Base-by-base conservation (phyloP, 2,888 invertebrate genomes). In the Spilosoma lubricipeda region DNA sequence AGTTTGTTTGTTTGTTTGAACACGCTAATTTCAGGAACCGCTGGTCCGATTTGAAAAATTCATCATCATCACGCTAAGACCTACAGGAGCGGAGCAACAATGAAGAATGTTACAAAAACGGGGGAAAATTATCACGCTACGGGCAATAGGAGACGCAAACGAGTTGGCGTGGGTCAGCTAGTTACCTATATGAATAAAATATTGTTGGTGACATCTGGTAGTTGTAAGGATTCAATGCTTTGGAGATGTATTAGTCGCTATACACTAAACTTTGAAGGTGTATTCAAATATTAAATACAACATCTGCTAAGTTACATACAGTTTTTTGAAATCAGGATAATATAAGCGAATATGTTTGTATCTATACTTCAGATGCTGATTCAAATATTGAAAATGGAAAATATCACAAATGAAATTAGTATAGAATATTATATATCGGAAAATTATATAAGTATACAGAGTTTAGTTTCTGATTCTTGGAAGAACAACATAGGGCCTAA, bases 171-270 rank as follows among this genome's bases (percentile, higher is more conserved):
- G n/a, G n/a, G n/a, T n/a, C n/a, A n/a, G n/a, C n/a, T n/a, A n/a
- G n/a, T n/a, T n/a, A n/a, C n/a, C n/a, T n/a, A n/a, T n/a, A n/a
- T n/a, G n/a, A n/a, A n/a, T 56, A n/a, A 52, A 23, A 23, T 56
- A 56, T 9, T 76, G 93, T 94, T 90, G 77, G 30, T 33, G 64
- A 81, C 75, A 86, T 76, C 92, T 93, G 89, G 20, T 78, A 87
- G 84, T 91, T 90, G 81, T 91, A 88, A 73, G 94, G 93, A 88
- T 94, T 94, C 94, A 77, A 83, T 79, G 87, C 87, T 89, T 88
- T 88, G 89, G 89, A 90, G 86, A 89, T 90, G 89, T 90, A 88
- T 89, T 81, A 77, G 76, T 80, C 77, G 77, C 87, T 86, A 89
- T 84, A 86, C 80, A 85, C 85, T 85, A 82, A 83, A 82, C 75